Conservation (phyloP, 2,888 invertebrate species). For the Tenthredo notha region DNA sequence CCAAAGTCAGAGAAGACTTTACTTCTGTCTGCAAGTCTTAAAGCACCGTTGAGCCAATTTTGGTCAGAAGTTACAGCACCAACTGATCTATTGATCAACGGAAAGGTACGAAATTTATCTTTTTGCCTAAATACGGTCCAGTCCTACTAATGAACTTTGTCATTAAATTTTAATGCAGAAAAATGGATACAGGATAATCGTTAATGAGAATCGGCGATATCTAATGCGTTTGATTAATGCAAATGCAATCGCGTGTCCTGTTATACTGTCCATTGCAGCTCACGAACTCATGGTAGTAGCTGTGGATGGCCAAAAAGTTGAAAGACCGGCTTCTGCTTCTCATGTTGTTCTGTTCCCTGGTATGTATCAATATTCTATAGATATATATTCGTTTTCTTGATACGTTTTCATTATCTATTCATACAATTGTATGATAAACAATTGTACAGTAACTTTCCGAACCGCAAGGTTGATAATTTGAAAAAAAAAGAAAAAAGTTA, state of each 20-base stretch:
- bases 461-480: too few species aligned
- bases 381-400: background rate
- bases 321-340: conserved; percentile 75
- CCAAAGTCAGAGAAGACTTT: conserved; percentile 79
- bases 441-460: too few species aligned
- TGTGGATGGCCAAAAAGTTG: conserved; percentile 80
- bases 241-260: conserved; percentile 81
- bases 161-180: background rate
- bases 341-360: conserved; percentile 80
- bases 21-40: conserved; percentile 80
- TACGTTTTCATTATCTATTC: background rate
- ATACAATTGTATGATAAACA: background rate
- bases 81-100: conserved; percentile 78
- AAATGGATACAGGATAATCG: conserved; percentile 69
- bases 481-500: too few species aligned
- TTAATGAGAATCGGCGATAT: conserved; percentile 79
- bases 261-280: conserved; percentile 78
- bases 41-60: conserved; percentile 81
- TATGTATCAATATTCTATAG: conserved; percentile 65
- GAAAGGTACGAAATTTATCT: conserved; percentile 67
- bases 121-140: background rate
- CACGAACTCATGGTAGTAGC: conserved; percentile 80
- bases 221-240: conserved; percentile 81
- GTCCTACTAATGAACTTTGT: background rate
- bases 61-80: conserved; percentile 70